Conservation (phyloP, 1,140 invertebrate genomes). For the Stenopsyche tienmushanensis region DNA sequence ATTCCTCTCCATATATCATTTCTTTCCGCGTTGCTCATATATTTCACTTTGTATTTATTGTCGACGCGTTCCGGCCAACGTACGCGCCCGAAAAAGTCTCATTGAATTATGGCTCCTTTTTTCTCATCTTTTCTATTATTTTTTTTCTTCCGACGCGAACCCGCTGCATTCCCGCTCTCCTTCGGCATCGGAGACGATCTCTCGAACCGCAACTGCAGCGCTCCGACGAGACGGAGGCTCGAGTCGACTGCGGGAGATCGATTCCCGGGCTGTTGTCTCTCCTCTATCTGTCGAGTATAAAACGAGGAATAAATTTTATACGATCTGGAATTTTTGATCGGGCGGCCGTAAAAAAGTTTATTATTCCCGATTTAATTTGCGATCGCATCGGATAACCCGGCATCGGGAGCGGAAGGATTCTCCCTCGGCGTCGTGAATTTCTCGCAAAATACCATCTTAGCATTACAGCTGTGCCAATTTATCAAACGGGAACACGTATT, state of each 20-base stretch:
- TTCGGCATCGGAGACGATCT: too few relatives aligned
- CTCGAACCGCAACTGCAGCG: too few relatives aligned
- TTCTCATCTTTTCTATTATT: background rate
- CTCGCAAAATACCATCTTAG: conserved; percentile 8
- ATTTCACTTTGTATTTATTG: conserved; percentile 33
- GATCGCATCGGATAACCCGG: too few relatives aligned
- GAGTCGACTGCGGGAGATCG: too few relatives aligned
- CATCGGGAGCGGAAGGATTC: too few relatives aligned
- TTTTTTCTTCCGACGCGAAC: background rate
- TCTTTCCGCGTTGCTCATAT: conserved; percentile 10
- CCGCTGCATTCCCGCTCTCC: too few relatives aligned
- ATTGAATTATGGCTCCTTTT: conserved; percentile 21
- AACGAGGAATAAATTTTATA: background rate
- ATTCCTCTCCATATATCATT: conserved; percentile 29
- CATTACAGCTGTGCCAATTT: conserved; percentile 22
- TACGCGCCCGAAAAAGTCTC: conserved; percentile 14
- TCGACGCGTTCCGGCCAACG: conserved; percentile 19
- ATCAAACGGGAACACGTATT: conserved; percentile 25
- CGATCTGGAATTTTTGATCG: background rate
- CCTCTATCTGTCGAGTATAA: too few relatives aligned
- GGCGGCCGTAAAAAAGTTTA: background rate
- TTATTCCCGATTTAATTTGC: background rate
- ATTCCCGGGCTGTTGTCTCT: too few relatives aligned
- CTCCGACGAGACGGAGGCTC: too few relatives aligned
- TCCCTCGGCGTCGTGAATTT: too few relatives aligned